Percentiles rank a stretch among this genome's conserved stretches.
Conservation (phyloP, 2,797 vertebrate species). For the Sebastes ruberrimus region DNA sequence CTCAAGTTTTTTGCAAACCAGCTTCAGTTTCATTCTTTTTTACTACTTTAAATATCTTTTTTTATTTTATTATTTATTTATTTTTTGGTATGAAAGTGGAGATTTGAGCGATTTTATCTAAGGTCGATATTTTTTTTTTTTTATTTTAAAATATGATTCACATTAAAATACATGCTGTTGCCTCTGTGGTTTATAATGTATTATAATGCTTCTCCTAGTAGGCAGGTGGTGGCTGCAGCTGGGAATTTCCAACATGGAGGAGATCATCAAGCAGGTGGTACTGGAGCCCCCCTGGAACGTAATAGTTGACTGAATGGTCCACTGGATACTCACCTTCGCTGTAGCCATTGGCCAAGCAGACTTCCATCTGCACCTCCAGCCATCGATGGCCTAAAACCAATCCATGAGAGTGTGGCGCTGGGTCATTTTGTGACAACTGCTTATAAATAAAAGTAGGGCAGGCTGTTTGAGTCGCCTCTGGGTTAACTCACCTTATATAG, state of each 20-base stretch:
- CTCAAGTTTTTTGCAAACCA: neutral
- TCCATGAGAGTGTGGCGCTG: neutral
- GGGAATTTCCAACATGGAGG: constrained; percentile 36
- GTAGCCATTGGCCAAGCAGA: constrained; percentile 5
- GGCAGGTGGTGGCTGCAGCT: constrained; percentile 23
- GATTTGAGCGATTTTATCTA: neutral
- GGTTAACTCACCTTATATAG: neutral
- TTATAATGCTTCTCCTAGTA: neutral
- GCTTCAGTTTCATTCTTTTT: neutral
- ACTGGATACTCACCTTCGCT: neutral
- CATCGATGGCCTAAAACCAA: constrained; percentile 36
- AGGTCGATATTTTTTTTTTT: too few species aligned
- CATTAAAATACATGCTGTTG: neutral
- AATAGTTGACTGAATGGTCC: constrained; percentile 34
- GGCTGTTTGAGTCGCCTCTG: constrained; percentile 17
- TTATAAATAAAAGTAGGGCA: constrained; percentile 43
- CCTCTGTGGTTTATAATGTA: neutral
- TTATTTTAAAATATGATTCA: too few species aligned
- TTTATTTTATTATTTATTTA: too few species aligned
- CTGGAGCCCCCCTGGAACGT: neutral
- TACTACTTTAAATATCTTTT: neutral
- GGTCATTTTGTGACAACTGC: constrained; percentile 24
- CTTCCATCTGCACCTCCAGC: constrained; percentile 42
- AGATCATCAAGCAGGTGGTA: constrained; percentile 33
- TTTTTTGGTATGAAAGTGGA: neutral